Evolutionary conservation across 2,888 invertebrate species (phyloP).

Genomic region (Phaedon cochleariae): DNA sequence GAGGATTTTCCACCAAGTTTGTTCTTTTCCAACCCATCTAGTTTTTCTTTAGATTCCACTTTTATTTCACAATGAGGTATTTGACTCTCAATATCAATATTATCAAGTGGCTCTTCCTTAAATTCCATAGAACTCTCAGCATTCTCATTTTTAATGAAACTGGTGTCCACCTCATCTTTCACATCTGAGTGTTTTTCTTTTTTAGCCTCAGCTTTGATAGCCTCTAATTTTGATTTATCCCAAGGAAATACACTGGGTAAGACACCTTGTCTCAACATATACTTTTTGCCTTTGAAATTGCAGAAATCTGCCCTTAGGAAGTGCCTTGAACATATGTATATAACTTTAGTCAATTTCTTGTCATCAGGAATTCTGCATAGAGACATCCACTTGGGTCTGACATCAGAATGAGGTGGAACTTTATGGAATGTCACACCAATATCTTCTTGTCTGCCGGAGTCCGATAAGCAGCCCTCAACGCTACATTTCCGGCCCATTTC

Average conservation of each 20-base stretch:
- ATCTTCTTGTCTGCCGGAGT: constrained; percentile 70
- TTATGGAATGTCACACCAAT: constrained; percentile 80
- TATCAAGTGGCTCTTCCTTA: constrained; percentile 29
- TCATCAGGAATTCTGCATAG: constrained; percentile 68
- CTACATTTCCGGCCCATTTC: constrained; percentile 73
- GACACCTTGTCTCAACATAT: constrained; percentile 74
- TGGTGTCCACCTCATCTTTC: constrained; percentile 23
- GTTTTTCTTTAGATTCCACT: constrained; percentile 34
- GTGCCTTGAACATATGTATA: constrained; percentile 79
- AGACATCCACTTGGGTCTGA: constrained; percentile 72
- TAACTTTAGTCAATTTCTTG: constrained; percentile 67
- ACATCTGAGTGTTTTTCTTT: constrained; percentile 33
- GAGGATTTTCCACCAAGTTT: constrained; percentile 42
- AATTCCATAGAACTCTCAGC: constrained; percentile 22
- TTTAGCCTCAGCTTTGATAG: constrained; percentile 50
- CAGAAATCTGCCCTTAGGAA: constrained; percentile 79
- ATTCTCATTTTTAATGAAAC: constrained; percentile 18
- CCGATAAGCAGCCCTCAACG: constrained; percentile 70
- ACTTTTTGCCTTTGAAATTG: constrained; percentile 74
- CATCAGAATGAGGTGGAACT: constrained; percentile 71
- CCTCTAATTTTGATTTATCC: constrained; percentile 59
- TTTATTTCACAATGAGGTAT: constrained; percentile 24
- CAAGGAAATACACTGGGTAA: constrained; percentile 78
- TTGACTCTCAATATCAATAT: constrained; percentile 24
- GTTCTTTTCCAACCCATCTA: constrained; percentile 38